A percentile compares a stretch with the other conserved stretches of the same genome.
Evolutionary conservation across 2,888 invertebrate species (phyloP).

Genomic region (Cactoblastis cactorum): DNA sequence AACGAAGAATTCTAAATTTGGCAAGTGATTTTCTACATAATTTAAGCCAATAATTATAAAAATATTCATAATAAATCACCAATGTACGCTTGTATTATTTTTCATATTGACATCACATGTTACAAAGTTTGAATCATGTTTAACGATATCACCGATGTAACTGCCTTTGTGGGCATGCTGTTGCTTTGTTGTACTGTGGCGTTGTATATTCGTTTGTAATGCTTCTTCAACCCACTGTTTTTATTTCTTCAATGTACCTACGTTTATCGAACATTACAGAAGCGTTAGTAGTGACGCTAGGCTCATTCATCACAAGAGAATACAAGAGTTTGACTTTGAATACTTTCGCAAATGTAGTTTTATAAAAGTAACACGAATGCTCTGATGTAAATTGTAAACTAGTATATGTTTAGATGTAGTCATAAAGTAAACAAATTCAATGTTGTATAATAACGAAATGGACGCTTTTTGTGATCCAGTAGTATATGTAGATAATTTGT

Average conservation of each 20-base stretch:
- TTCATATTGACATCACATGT: constrained; percentile 40
- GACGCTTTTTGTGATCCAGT: constrained; percentile 44
- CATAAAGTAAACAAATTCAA: constrained; percentile 28
- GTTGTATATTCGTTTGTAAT: constrained; percentile 61
- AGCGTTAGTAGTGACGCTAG: constrained; percentile 57
- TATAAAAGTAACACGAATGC: constrained; percentile 46
- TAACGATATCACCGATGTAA: constrained; percentile 48
- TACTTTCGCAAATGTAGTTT: constrained; percentile 58
- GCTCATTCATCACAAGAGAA: constrained; percentile 65
- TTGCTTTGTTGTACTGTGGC: constrained; percentile 70
- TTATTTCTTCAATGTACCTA: constrained; percentile 52
- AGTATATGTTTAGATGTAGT: constrained; percentile 51
- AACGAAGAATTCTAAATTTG: neutral
- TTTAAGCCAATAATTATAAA: neutral
- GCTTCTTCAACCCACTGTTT: constrained; percentile 64
- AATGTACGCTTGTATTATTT: constrained; percentile 53
- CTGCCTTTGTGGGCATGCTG: constrained; percentile 69
- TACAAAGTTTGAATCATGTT: constrained; percentile 36
- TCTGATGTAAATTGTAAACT: constrained; percentile 34
- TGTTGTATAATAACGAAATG: constrained; percentile 33
- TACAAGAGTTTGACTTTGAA: constrained; percentile 79
- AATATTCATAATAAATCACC: constrained; percentile 25
- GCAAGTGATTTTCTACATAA: neutral
- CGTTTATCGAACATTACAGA: constrained; percentile 33
- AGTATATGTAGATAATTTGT: constrained; percentile 18